phyloP scores from a whole-genome alignment of 2,797 vertebrate species.

The Lepilemur ruficaudatus region DNA sequence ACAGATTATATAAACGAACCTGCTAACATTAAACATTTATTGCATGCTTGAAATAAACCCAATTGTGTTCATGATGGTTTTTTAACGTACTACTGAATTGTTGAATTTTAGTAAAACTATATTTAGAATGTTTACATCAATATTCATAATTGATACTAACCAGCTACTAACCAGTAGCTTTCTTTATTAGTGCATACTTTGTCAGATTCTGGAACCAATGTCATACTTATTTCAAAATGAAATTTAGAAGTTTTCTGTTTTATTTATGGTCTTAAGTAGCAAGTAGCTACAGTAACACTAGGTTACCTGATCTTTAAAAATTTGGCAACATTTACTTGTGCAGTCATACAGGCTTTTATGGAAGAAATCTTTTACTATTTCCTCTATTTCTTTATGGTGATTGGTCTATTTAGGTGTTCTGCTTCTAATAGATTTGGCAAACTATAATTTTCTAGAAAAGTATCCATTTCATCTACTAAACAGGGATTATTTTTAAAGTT shows the following conservation, averaged over 20 bases:
- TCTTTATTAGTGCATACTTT: background rate
- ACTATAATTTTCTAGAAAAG: background rate
- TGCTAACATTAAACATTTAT: background rate
- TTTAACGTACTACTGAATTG: background rate
- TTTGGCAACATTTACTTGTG: background rate
- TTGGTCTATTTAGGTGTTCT: background rate
- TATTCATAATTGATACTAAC: background rate
- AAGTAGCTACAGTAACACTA: background rate
- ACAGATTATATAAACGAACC: background rate
- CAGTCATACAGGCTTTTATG: background rate
- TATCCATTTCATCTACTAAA: background rate
- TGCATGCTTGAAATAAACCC: background rate
- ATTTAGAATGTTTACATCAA: background rate
- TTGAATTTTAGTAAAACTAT: background rate
- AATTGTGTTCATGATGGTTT: background rate
- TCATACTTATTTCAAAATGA: background rate
- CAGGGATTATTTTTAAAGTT: background rate
- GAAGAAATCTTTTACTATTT: background rate
- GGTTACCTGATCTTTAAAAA: background rate
- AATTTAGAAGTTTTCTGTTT: background rate
- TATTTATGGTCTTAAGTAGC: background rate
- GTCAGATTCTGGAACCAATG: background rate
- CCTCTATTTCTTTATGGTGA: background rate
- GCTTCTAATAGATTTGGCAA: background rate
- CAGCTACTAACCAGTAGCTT: background rate